Conservation (phyloP, 2,797 vertebrate species). For the Mastacembelus armatus region DNA sequence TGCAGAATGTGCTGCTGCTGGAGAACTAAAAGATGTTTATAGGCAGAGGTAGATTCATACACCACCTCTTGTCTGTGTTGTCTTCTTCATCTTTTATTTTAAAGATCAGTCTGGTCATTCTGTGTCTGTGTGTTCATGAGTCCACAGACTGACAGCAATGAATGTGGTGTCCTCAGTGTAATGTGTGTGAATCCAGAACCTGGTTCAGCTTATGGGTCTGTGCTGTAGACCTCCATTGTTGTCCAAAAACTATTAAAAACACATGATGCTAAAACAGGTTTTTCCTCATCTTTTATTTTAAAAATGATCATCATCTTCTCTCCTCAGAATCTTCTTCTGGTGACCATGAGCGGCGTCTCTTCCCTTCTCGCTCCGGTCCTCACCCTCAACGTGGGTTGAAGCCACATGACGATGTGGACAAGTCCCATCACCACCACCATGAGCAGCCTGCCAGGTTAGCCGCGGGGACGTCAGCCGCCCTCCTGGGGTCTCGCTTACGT, state of each 20-base stretch:
- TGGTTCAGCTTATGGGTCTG: no score
- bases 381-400: neutral
- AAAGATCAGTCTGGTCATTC: no score
- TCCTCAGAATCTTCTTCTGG: constrained; percentile 68
- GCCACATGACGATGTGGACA: neutral
- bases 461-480: constrained; percentile 37
- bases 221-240: no score
- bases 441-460: constrained; percentile 14
- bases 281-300: neutral
- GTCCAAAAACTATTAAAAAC: no score
- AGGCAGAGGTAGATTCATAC: neutral
- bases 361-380: constrained; percentile 41
- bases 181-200: no score
- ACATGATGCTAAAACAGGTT: neutral
- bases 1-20: constrained; percentile 10
- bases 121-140: no score
- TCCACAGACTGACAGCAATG: no score
- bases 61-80: no score
- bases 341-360: constrained; percentile 37
- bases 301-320: neutral
- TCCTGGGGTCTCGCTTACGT: constrained; percentile 53
- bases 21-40: neutral
- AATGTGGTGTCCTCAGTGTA: no score
- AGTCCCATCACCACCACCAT: constrained; percentile 11
- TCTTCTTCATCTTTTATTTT: no score